Percentiles rank a stretch among this genome's conserved stretches.
Conservation (phyloP, 1,140 invertebrate genomes). For the Zaprionus davidi region DNA sequence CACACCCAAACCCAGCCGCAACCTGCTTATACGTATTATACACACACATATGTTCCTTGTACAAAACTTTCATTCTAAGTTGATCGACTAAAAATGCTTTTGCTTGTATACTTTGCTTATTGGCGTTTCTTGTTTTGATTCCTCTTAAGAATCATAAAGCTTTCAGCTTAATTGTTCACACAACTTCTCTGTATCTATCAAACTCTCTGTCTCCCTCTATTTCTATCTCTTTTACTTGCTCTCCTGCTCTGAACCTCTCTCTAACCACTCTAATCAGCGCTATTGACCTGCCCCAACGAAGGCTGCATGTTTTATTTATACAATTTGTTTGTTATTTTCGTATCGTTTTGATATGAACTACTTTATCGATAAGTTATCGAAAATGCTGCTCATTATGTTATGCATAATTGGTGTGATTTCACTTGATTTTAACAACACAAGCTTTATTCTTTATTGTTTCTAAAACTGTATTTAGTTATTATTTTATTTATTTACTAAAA, state of each 20-base stretch:
- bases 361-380: constrained; percentile 31
- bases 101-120: constrained; percentile 71
- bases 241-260: constrained; percentile 6
- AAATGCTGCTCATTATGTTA: constrained; percentile 27
- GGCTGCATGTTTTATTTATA: constrained; percentile 60
- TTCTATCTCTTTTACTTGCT: neutral
- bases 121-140: constrained; percentile 53
- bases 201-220: constrained; percentile 17
- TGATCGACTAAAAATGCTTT: constrained; percentile 32
- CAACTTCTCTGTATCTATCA: constrained; percentile 23
- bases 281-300: constrained; percentile 24
- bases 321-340: constrained; percentile 2
- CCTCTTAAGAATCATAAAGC: constrained; percentile 3
- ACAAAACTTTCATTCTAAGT: constrained; percentile 43
- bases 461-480: constrained; percentile 1
- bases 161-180: constrained; percentile 43
- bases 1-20: neutral
- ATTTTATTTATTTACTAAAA: constrained; percentile 13
- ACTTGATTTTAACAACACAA: neutral
- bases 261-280: constrained; percentile 6
- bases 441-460: neutral
- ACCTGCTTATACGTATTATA: constrained; percentile 24
- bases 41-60: constrained; percentile 24
- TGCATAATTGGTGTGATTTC: constrained; percentile 21
- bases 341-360: constrained; percentile 8